These are phyloP conservation scores for Xylota segnis DNA, from an alignment of 2,888 invertebrate genomes.

Conservation along the genomic window DNA sequence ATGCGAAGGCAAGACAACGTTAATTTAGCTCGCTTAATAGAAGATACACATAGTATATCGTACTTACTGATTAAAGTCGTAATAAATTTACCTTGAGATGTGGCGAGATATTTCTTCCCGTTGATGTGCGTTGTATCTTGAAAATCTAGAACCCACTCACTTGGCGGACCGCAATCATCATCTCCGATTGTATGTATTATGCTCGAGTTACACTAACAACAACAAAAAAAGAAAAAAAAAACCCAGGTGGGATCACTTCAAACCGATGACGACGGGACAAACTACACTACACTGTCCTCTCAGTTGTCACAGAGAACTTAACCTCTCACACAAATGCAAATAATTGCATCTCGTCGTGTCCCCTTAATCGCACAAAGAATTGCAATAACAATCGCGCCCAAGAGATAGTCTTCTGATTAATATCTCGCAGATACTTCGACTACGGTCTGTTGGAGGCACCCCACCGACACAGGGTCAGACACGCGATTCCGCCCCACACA, in stretches of 20 bases:
- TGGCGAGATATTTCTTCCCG: slow-evolving; percentile 51
- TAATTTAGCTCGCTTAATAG: neutral
- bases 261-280: slow-evolving; percentile 16
- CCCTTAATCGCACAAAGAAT: slow-evolving; percentile 44
- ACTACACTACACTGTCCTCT: slow-evolving; percentile 11
- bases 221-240: slow-evolving; percentile 25
- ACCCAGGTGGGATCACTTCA: slow-evolving; percentile 68
- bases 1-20: too few relatives aligned
- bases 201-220: slow-evolving; percentile 37
- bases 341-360: slow-evolving; percentile 53
- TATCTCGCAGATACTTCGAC: slow-evolving; percentile 36
- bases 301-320: slow-evolving; percentile 20
- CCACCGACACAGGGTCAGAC: slow-evolving; percentile 44
- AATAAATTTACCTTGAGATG: slow-evolving; percentile 70
- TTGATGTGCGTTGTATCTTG: slow-evolving; percentile 51
- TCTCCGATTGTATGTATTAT: slow-evolving; percentile 53
- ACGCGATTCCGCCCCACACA: slow-evolving; percentile 57
- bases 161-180: slow-evolving; percentile 56
- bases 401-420: slow-evolving; percentile 53
- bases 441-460: slow-evolving; percentile 15
- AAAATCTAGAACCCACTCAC: slow-evolving; percentile 59
- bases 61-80: slow-evolving; percentile 28
- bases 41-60: too few relatives aligned
- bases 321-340: slow-evolving; percentile 69
- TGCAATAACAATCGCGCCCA: slow-evolving; percentile 39